Evolutionary conservation across 2,797 vertebrate genomes (phyloP), one percentile per base, ranked within the genome.

Genomic region (Urosaurus nigricauda): DNA sequence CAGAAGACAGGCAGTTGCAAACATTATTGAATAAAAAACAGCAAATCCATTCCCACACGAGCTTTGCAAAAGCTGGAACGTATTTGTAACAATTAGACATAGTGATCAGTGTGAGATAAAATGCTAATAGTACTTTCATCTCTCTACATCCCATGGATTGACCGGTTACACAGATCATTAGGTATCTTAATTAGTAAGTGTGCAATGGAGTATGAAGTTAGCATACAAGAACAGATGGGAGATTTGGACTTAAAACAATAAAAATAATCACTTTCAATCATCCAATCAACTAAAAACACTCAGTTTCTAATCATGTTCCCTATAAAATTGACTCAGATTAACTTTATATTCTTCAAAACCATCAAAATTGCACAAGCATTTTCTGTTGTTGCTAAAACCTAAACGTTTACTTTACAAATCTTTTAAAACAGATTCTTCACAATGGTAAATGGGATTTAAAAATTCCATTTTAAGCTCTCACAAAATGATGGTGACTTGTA

Each of bases 1-100:
- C 73, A 84, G 65, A 84, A 85, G 77, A 87, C 77, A 93, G 89
- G 24, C 53, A 32, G 40, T 32, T 80, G 70, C 70, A 80, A 53
- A 85, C 80, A 75, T 35, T 81, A 60, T 73, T 74, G 68, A 75
- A 75, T 43, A 80, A 80, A 79, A 58, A 60, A 32, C 78, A 26
- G 40, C 87, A 92, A 92, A 94, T 91, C 16, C 70, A 80, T 93
- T 92, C 91, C 87, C 78, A 92, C 79, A 40, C 74, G 77, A 91
- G 32, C 53, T 90, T 94, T 93, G 86, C 32, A 7, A 71, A 82
- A 93, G 35, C 43, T 87, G 77, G 87, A 87, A 83, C 90, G 90
- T 91, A 43, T 93, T 94, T 90, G 91, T 77, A 89, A 70, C 79
- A 77, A 65, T 77, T 83, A 87, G 16, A 88, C 37, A 65, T 37